Percentiles rank a stretch among this genome's conserved stretches.
phyloP scores from a whole-genome alignment of 2,888 invertebrate genomes.

The Melipona bicolor region DNA sequence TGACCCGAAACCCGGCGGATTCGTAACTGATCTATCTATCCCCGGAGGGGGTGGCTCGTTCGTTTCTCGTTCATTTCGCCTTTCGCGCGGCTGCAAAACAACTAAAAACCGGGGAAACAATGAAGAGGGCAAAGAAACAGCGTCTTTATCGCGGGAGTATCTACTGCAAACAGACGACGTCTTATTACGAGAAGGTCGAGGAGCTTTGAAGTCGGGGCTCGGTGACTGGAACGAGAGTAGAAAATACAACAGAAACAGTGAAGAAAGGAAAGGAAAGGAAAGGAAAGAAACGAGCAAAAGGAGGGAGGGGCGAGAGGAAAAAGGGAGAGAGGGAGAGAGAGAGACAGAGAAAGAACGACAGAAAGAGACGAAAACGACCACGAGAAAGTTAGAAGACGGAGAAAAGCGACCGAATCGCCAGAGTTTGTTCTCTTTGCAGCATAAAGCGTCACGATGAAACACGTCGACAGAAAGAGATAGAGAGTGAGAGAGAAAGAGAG shows the following conservation, averaged over 20 bases:
- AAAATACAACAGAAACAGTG: constrained; percentile 19
- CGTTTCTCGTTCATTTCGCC: constrained; percentile 33
- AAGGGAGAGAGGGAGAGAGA: neutral
- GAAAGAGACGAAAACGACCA: constrained; percentile 30
- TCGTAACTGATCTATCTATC: constrained; percentile 8
- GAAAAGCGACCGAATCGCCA: constrained; percentile 38
- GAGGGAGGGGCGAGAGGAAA: neutral
- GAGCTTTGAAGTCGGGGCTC: constrained; percentile 70
- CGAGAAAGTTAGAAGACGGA: constrained; percentile 34
- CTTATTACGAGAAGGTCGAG: constrained; percentile 70
- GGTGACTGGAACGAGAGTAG: constrained; percentile 27
- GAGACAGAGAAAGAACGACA: neutral
- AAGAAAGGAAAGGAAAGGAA: constrained; percentile 11
- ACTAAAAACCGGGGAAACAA: constrained; percentile 30
- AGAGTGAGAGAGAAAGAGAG: no score
- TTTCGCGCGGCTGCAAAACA: constrained; percentile 19
- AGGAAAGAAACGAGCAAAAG: no score
- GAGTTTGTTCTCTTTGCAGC: constrained; percentile 64
- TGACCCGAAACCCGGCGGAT: neutral
- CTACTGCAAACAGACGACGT: constrained; percentile 71
- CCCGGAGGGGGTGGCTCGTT: neutral
- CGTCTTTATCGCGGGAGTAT: constrained; percentile 60
- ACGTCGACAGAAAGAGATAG: constrained; percentile 38
- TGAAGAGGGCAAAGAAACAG: constrained; percentile 40
- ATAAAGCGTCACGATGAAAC: constrained; percentile 69